phyloP scores from a whole-genome alignment of 2,113 vertebrate species.

The Castor canadensis region DNA sequence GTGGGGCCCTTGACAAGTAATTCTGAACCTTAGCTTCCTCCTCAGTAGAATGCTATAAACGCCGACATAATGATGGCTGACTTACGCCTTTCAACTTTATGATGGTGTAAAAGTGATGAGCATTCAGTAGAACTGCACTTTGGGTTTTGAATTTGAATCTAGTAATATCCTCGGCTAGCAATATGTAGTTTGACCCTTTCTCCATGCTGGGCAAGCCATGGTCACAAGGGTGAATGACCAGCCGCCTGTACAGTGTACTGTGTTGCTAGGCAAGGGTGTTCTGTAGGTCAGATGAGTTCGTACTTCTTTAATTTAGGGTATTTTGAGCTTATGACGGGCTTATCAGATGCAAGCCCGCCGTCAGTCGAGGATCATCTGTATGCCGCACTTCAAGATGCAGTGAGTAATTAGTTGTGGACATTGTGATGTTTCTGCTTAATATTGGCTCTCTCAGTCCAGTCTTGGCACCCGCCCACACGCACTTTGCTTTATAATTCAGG shows the following conservation, averaged over 20 bases:
- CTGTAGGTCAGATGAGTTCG: not conserved
- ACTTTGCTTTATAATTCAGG: not conserved
- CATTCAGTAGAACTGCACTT: not conserved
- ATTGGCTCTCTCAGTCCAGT: not conserved
- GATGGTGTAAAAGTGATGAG: not conserved
- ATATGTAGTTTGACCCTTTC: too few species aligned
- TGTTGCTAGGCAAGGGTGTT: not conserved
- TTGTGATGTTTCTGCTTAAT: fast-evolving
- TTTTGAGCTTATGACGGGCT: not conserved
- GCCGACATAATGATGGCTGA: too few species aligned
- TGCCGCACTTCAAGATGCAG: not conserved
- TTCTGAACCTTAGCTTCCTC: not conserved
- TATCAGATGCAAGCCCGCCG: not conserved
- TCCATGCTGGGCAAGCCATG: not conserved
- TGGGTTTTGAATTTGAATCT: not conserved
- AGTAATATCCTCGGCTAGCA: not conserved
- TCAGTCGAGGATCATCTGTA: too few species aligned
- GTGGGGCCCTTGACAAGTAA: not conserved
- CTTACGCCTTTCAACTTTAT: not conserved
- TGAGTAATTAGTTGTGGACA: not conserved
- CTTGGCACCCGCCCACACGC: not conserved
- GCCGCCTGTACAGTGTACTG: too few species aligned
- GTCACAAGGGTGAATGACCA: not conserved
- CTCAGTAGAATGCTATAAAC: too few species aligned
- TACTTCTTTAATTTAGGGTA: not conserved